phyloP scores from a whole-genome alignment of 2,113 vertebrate species.

The Brachyhypopomus gauderio region DNA sequence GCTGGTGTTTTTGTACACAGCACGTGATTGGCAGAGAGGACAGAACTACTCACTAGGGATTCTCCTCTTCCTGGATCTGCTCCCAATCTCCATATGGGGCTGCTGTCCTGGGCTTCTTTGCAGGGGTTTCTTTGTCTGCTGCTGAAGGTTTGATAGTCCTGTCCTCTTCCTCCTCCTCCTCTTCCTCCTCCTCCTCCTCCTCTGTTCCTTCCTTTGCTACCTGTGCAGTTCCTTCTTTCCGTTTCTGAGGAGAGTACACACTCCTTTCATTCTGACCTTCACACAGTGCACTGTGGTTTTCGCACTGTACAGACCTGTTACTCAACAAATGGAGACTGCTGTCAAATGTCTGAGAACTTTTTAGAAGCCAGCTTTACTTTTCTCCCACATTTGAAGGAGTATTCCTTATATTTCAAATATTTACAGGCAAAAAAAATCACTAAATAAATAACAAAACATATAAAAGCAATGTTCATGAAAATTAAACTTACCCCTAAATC shows the following conservation, averaged over 20 bases:
- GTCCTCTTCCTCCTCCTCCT: neutral
- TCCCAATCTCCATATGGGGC: constrained; percentile 89
- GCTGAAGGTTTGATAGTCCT: constrained; percentile 6
- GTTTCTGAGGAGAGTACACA: constrained; percentile 61
- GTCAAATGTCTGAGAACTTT: neutral
- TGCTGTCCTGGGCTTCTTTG: constrained; percentile 55
- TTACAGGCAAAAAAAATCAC: too few species aligned
- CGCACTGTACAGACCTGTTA: neutral
- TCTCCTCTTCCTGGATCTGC: constrained; percentile 74
- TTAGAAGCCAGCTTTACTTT: too few species aligned
- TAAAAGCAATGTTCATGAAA: too few species aligned
- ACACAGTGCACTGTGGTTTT: neutral
- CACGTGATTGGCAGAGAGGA: neutral
- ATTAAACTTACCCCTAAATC: too few species aligned
- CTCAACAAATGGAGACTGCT: neutral
- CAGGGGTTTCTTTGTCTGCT: constrained; percentile 13
- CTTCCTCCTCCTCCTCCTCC: constrained; percentile 40
- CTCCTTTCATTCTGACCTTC: neutral
- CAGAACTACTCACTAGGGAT: constrained; percentile 79
- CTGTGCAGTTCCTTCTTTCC: constrained; percentile 56
- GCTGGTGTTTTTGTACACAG: too few species aligned
- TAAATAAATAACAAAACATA: too few species aligned
- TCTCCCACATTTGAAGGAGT: too few species aligned
- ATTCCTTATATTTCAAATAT: too few species aligned
- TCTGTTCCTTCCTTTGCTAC: constrained; percentile 44